A percentile compares a stretch with the other conserved stretches of the same genome.
Conservation (phyloP, 2,113 vertebrate species). For the Cisticola juncidis region DNA sequence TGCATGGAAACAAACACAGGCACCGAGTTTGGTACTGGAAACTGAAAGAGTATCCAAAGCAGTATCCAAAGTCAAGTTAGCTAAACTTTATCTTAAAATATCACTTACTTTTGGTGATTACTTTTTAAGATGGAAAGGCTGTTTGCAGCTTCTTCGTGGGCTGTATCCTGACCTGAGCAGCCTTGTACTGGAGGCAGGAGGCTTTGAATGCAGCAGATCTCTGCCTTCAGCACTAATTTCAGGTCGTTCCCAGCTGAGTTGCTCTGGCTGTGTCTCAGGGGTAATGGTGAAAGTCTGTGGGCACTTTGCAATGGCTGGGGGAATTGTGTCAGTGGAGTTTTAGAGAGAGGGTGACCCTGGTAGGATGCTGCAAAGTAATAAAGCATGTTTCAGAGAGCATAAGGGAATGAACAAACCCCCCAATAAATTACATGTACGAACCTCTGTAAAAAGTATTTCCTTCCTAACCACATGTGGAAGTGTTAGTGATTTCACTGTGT, state of each 20-base stretch:
- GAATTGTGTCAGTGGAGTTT: not conserved
- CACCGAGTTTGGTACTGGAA: not conserved
- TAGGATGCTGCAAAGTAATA: not conserved
- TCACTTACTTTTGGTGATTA: not conserved
- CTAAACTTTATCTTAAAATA: not conserved
- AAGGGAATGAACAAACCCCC: not conserved
- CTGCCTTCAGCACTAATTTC: not conserved
- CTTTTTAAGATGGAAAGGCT: not conserved
- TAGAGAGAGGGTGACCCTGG: not conserved
- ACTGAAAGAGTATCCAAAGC: not conserved
- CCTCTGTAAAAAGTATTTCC: not conserved
- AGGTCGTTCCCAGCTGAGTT: not conserved
- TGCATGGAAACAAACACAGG: not conserved
- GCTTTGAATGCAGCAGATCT: not conserved
- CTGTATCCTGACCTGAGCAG: not conserved
- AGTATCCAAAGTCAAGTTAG: not conserved
- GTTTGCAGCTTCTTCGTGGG: not conserved
- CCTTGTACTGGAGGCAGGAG: not conserved
- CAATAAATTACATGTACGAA: fast-evolving
- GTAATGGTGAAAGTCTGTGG: not conserved
- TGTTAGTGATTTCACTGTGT: not conserved
- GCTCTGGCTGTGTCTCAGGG: not conserved
- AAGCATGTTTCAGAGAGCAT: not conserved
- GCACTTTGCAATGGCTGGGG: not conserved
- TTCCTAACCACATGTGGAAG: not conserved